Evolutionary conservation across 2,797 vertebrate genomes (phyloP), one percentile per base, ranked within the genome.

Genomic region (Megalops cyprinoides): DNA sequence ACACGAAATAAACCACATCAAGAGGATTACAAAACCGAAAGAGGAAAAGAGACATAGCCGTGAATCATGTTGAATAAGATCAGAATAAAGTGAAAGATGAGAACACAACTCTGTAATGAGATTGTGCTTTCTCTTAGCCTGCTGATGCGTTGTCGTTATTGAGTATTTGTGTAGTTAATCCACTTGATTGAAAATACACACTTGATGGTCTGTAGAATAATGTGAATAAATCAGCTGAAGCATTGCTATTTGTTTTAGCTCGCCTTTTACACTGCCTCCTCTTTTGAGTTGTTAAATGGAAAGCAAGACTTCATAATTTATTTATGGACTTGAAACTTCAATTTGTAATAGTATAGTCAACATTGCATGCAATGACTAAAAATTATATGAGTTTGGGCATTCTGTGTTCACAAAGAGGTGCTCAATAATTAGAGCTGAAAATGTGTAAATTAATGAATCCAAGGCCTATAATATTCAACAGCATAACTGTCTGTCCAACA

Each of bases 111-210:
- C 37, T 49, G 44, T 75, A 18, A 51, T 51, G 10, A 51, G 44
- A 28, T 34, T 75, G 73, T 75, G 58, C n/a, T 53, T 51, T 48
- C 28, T 78, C 71, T 56, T 81, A 10, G 18, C 73, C 31, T 28
- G 34, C 34, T 73, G 67, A 56, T 74, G 67, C 81, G 39, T 74
- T 28, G 46, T 37, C 48, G 62, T 58, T 79, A 77, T 79, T 79
- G 55, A 78, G 73, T 74, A 69, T 78, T 74, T 73, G 55, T 76
- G 60, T 74, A 78, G 62, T 81, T 82, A 84, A 84, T 87, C 82
- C 39, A 75, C 49, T 79, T 79, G 71, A 82, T 81, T 86, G 65
- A 79, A 84, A 83, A 80, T 48, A 31, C 56, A 69, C 34, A 46
- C 56, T 37, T 48, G 74, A 73, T 62, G 34, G 39, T 80, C 37